Percentiles rank a stretch among this genome's conserved stretches.
These are phyloP conservation scores for Ameiurus melas DNA, from an alignment of 2,113 vertebrate species.

Conservation along the genomic window DNA sequence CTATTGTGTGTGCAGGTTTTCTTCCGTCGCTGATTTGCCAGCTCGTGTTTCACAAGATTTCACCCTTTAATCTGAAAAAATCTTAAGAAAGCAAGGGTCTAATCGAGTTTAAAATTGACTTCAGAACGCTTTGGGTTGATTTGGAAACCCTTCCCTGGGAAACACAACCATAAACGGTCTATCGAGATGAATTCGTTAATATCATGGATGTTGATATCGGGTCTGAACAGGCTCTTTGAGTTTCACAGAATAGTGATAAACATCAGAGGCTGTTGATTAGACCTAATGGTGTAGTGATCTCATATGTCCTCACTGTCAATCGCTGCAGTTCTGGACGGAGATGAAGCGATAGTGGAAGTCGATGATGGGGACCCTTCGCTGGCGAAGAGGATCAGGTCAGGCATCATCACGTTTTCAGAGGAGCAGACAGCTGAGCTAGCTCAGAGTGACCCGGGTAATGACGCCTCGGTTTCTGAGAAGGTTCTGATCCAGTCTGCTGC, in stretches of 20 bases:
- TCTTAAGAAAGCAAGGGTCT: not conserved
- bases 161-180: no score
- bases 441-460: constrained; percentile 84
- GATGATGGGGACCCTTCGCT: constrained; percentile 73
- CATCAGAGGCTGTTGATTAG: not conserved
- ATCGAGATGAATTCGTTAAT: not conserved
- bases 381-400: constrained; percentile 80
- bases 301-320: not conserved
- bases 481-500: constrained; percentile 95
- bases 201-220: not conserved
- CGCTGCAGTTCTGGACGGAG: constrained; percentile 67
- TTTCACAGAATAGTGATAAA: not conserved
- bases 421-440: constrained; percentile 94
- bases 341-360: constrained; percentile 78
- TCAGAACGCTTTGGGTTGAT: not conserved
- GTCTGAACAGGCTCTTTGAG: not conserved
- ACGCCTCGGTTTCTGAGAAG: constrained; percentile 91
- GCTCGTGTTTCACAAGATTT: not conserved
- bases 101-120: not conserved
- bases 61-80: not conserved
- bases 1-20: not conserved
- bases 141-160: not conserved
- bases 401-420: constrained; percentile 94
- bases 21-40: not conserved
- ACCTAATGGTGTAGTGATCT: not conserved